phyloP scores from a whole-genome alignment of 2,888 invertebrate genomes.

The Ypsolopha scabrella region DNA sequence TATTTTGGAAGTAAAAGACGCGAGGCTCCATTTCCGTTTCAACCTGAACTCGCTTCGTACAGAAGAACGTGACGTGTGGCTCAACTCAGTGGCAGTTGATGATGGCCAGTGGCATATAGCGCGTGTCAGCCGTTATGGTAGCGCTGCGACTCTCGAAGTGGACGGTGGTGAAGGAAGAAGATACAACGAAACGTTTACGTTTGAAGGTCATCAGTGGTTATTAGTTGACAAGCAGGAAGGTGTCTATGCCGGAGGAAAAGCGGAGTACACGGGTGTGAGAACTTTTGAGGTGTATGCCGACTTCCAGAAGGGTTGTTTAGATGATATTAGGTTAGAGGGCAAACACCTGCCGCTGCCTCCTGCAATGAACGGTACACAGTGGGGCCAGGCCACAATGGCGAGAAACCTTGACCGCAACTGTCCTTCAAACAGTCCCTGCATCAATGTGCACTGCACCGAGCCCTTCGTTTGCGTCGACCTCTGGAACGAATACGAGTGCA shows the following conservation, averaged over 20 bases:
- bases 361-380: slow-evolving; percentile 94
- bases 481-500: slow-evolving; percentile 99
- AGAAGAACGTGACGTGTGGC: slow-evolving; percentile 91
- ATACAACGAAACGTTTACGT: slow-evolving; percentile 93
- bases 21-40: slow-evolving; percentile 89
- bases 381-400: slow-evolving; percentile 96
- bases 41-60: slow-evolving; percentile 92
- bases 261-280: slow-evolving; percentile 93
- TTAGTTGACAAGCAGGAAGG: slow-evolving; percentile 95
- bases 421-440: slow-evolving; percentile 94
- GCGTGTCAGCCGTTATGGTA: slow-evolving; percentile 90
- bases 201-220: slow-evolving; percentile 92
- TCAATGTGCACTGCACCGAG: slow-evolving; percentile 92
- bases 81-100: slow-evolving; percentile 90
- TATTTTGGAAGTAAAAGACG: slow-evolving; percentile 91
- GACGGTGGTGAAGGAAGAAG: slow-evolving; percentile 96
- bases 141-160: slow-evolving; percentile 90
- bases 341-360: slow-evolving; percentile 95
- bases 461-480: slow-evolving; percentile 96
- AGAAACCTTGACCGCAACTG: slow-evolving; percentile 93
- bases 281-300: slow-evolving; percentile 96
- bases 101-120: slow-evolving; percentile 98
- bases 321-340: slow-evolving; percentile 87
- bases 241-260: slow-evolving; percentile 95
- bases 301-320: slow-evolving; percentile 88